A percentile compares a stretch with the other conserved stretches of the same genome.
Conservation (phyloP, 2,888 invertebrate genomes). For the Erebia aethiops region DNA sequence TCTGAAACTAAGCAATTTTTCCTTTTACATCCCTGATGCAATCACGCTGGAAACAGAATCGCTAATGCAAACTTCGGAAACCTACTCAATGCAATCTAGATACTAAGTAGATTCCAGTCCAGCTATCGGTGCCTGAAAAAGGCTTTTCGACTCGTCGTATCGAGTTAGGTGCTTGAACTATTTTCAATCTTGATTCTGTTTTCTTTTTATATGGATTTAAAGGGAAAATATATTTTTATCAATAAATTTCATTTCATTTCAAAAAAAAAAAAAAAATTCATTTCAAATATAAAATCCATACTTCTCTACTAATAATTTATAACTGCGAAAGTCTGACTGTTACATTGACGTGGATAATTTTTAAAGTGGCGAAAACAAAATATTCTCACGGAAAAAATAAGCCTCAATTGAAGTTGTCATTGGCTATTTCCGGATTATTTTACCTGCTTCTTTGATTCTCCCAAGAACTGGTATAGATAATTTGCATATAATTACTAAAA, state of each 20-base stretch:
- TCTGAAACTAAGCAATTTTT: slow-evolving; percentile 28
- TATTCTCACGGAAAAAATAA: no score
- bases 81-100: slow-evolving; percentile 35
- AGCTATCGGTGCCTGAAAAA: slow-evolving; percentile 24
- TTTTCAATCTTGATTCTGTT: neutral
- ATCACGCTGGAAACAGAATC: slow-evolving; percentile 40
- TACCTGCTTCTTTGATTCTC: no score
- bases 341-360: no score
- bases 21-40: slow-evolving; percentile 34
- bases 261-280: no score
- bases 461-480: neutral
- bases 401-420: no score
- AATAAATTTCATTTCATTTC: no score
- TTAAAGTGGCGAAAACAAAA: no score
- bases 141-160: slow-evolving; percentile 9
- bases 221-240: no score
- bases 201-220: neutral
- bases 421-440: no score
- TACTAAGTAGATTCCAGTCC: slow-evolving; percentile 32
- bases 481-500: neutral
- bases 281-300: neutral
- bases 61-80: slow-evolving; percentile 31
- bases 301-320: neutral
- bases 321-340: no score
- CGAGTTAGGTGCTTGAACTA: neutral